Evolutionary conservation across 1,140 invertebrate genomes (phyloP).

Genomic region (Drosophila burlai): DNA sequence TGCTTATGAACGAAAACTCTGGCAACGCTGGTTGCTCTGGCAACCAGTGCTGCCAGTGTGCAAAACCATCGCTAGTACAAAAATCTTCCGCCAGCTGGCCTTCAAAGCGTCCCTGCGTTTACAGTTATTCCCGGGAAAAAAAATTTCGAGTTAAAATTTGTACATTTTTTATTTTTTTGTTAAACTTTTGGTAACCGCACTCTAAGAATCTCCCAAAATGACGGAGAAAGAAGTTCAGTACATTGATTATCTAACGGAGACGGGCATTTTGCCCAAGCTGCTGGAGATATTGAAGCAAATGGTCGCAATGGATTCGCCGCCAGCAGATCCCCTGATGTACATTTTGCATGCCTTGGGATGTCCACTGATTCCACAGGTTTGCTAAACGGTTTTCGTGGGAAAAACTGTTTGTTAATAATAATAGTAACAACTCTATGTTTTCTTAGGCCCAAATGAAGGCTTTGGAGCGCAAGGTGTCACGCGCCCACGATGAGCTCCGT

Average conservation of each 20-base stretch:
- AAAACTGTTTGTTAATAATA: background rate
- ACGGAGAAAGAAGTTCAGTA: constrained; percentile 44
- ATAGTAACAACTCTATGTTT: too few relatives aligned
- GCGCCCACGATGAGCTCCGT: constrained; percentile 66
- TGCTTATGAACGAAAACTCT: too few relatives aligned
- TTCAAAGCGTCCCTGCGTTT: constrained; percentile 1
- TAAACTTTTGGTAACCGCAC: background rate
- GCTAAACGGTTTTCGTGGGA: background rate
- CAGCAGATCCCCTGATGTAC: constrained; percentile 54
- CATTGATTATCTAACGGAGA: constrained; percentile 43
- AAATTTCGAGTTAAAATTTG: background rate
- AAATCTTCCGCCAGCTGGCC: background rate
- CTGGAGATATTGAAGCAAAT: constrained; percentile 56
- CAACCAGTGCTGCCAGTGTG: too few relatives aligned
- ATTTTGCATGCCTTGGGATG: constrained; percentile 53
- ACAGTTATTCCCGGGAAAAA: constrained; percentile 35
- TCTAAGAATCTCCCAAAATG: constrained; percentile 26
- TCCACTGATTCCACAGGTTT: constrained; percentile 62
- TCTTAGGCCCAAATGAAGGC: constrained; percentile 63
- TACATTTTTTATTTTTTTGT: background rate
- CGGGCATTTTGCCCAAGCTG: constrained; percentile 46
- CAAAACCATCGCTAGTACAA: background rate
- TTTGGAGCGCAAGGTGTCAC: constrained; percentile 60
- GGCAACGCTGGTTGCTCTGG: too few relatives aligned
- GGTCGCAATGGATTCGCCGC: constrained; percentile 39